Base-by-base conservation (phyloP, 2,113 vertebrate species). In the Bettongia penicillata region DNA sequence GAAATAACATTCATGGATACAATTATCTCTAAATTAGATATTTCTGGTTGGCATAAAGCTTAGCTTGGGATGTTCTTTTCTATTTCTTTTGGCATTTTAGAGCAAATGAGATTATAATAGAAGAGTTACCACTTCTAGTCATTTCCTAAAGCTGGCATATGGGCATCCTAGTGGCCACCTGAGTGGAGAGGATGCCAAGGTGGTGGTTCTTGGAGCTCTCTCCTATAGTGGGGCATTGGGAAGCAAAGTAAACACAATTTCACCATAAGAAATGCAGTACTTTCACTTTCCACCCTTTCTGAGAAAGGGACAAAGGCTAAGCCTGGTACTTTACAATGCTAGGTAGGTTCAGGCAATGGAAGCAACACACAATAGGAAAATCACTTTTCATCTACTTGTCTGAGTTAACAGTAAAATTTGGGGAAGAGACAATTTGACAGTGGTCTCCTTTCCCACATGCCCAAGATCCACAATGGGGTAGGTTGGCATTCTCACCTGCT, bases 21-120 rank as follows among this genome's bases (percentile, higher is more conserved):
- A 95, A 95, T 31, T 43, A 48, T 31, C 96, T 97, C 91, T 95
- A 94, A 95, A 48, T 94, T 94, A 97, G 89, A 95, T 95, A 91
- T 51, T 90, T 94, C 89, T 93, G 52, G 47, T 96, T 96, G 96
- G 91, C 95, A 95, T 92, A 91, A 26, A 96, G 92, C 93, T 95
- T 94, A 55, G 61, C 92, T 96, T 95, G 90, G 50, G 48, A 94
- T n/a, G 68, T 7, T 77, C 14, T 77, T 84, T 84, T 84, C 68
- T 77, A n/a, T 77, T 84, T 37, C 68, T 84, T 43, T 84, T n/a
- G n/a, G 68, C 61, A 92, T 96, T 50, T 57, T 89, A 93, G 93
- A 92, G 94, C 93, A 96, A 94, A 53, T 91, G 52, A 93, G 91
- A 91, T 68, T 93, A 89, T 49, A 96, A 93, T 94, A 93, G 48